Evolutionary conservation across 2,797 vertebrate species (phyloP).

Genomic region (Orientallactaga sibirica): DNA sequence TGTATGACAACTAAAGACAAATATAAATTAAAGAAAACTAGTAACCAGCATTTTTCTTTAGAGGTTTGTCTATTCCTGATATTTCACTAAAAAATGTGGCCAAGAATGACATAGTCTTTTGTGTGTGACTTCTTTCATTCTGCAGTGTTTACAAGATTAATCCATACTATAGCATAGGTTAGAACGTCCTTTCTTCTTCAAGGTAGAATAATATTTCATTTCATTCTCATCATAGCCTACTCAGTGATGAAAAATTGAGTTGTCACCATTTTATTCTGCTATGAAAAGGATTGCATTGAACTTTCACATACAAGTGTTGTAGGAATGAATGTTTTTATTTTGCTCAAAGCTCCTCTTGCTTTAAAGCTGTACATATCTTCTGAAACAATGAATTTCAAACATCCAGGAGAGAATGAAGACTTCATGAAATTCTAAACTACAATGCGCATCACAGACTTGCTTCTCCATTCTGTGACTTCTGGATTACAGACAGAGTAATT

Average conservation of each 20-base stretch:
- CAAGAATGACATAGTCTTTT: neutral
- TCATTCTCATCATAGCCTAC: neutral
- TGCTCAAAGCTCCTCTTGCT: neutral
- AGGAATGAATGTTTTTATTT: neutral
- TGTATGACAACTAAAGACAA: too few species aligned
- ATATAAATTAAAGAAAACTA: neutral
- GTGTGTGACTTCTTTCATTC: neutral
- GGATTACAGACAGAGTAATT: neutral
- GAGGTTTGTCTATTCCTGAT: neutral
- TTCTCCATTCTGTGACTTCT: neutral
- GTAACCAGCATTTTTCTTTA: neutral
- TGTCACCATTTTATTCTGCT: neutral
- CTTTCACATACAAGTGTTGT: neutral
- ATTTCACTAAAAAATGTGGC: neutral
- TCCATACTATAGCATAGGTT: accelerated
- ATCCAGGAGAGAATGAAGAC: neutral
- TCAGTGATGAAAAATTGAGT: neutral
- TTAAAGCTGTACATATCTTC: slow-evolving; percentile 8
- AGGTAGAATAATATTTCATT: neutral
- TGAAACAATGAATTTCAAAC: neutral
- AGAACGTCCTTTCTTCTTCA: neutral
- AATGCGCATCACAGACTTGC: neutral
- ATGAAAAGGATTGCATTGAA: neutral
- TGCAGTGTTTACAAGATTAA: neutral
- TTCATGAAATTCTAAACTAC: neutral